phyloP scores from a whole-genome alignment of 2,888 invertebrate species.

The Habrosyne pyritoides region DNA sequence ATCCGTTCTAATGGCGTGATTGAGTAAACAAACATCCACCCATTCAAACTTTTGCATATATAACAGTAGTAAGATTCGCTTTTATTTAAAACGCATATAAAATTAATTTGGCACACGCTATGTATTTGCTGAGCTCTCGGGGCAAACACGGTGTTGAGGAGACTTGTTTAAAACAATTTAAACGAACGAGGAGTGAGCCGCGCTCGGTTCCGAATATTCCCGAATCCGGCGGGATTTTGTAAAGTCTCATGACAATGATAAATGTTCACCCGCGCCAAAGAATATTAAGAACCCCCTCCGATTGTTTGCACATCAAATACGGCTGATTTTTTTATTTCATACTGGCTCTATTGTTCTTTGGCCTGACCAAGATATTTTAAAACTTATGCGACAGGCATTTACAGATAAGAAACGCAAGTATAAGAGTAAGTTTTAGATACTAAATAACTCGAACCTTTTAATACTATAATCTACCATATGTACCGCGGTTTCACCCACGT shows the following conservation, averaged over 20 bases:
- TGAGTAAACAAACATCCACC: no score
- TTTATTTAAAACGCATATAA: background rate
- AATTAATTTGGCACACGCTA: background rate
- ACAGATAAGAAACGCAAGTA: no score
- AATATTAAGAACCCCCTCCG: background rate
- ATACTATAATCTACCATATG: no score
- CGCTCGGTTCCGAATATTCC: background rate
- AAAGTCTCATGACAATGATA: background rate
- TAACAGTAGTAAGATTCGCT: no score
- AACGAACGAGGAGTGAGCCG: background rate
- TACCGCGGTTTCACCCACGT: no score
- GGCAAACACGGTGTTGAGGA: background rate
- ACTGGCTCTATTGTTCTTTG: background rate
- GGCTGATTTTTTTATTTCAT: background rate
- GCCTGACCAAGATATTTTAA: no score
- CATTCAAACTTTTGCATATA: no score
- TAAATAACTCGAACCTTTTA: no score
- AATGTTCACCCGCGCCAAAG: background rate
- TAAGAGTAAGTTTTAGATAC: no score
- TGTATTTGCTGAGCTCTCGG: background rate
- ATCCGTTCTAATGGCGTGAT: no score
- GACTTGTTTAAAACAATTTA: background rate
- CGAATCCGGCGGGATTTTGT: background rate
- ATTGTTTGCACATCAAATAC: background rate
- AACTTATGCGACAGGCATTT: no score